Percentiles rank a stretch among this genome's conserved stretches.
These are phyloP conservation scores for Philhelius pedissequus DNA, from an alignment of 2,888 invertebrate species.

Conservation along the genomic window DNA sequence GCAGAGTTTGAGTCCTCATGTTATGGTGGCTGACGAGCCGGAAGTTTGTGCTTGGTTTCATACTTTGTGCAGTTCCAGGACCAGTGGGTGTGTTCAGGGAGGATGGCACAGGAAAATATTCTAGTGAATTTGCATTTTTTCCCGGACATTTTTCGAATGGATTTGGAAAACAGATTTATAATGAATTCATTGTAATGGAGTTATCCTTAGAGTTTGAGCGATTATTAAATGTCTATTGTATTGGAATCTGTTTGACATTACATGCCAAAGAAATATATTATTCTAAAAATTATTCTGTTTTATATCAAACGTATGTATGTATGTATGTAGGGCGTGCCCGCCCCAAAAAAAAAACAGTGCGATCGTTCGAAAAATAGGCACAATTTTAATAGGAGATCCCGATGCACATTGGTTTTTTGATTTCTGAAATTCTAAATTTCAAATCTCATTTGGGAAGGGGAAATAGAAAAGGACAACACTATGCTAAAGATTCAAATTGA, in stretches of 20 bases:
- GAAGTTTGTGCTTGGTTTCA: conserved; percentile 53
- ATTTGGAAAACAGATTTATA: background rate
- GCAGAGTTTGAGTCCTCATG: conserved; percentile 12
- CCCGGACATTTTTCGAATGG: background rate
- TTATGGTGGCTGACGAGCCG: conserved; percentile 31
- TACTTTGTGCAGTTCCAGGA: conserved; percentile 26
- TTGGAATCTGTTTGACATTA: background rate
- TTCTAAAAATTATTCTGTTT: no score
- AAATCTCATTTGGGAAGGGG: no score
- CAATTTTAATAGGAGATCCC: no score
- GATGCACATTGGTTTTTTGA: no score
- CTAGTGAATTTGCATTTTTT: background rate
- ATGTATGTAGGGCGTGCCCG: no score
- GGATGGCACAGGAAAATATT: conserved; percentile 5
- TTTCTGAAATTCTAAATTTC: no score
- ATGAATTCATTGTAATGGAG: background rate
- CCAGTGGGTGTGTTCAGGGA: background rate
- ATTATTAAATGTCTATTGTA: background rate
- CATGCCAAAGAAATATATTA: background rate
- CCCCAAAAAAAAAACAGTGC: no score
- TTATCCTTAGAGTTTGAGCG: background rate
- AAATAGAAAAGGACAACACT: no score
- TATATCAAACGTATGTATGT: no score
- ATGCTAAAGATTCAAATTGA: no score
- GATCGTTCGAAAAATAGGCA: no score